Base-by-base conservation (phyloP, 2,888 invertebrate species). In the Hypomecis punctinalis region DNA sequence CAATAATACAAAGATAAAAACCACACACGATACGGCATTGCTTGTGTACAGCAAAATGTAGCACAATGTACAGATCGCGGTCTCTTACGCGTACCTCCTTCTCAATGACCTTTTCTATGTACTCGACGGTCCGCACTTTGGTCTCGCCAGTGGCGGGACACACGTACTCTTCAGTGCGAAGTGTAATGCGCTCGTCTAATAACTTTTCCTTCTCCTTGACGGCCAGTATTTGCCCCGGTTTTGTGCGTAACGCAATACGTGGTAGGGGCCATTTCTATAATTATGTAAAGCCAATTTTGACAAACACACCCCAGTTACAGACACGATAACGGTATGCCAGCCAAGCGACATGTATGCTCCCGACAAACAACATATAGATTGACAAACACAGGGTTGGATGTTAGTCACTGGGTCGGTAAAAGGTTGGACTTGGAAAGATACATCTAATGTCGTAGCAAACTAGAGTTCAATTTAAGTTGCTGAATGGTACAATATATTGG, bases 21-120 rank as follows among this genome's bases (percentile, higher is more conserved):
- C 85, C 90, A 90, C 90, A 89, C 88, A 88, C 82, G 82, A 82
- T 85, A 87, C 84, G 82, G 88, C 86, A 85, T 87, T 89, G 88
- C 85, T 58, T 87, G 90, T 90, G 88, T 91, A 90, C 91, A 91
- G 92, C 92, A 85, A 80, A 76, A 80, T 76, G 77, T 81, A 84
- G 89, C 89, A 82, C 79, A 88, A 88, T 89, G 79, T 89, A 90
- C 90, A 91, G 78, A 23, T 80, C 83, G 85, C 81, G 83, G 76
- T 78, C 71, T 73, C 54, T 63, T 78, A 80, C 85, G 82, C 83
- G 89, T 97, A 98, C 98, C 98, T 98, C 98, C 95, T 96, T 97
- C 94, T 98, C 98, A 94, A 98, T 97, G 93, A 97, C 96, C 95
- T 97, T 98, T 95, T 98, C 98, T 93, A 97, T 97, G 94, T 97